Conservation (phyloP, 2,888 invertebrate species). For the Xestia sexstrigata region DNA sequence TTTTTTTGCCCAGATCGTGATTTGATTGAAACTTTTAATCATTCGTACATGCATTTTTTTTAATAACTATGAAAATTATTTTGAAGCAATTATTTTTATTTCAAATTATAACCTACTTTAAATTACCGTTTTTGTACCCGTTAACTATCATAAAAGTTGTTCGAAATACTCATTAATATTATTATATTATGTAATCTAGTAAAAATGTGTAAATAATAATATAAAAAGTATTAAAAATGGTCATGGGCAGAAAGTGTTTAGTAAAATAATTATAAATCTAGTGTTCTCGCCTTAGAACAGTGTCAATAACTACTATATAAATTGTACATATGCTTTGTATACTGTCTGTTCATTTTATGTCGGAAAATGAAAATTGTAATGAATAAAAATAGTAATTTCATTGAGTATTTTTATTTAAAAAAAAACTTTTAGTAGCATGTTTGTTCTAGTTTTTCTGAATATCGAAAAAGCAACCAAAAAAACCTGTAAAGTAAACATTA, state of each 20-base stretch:
- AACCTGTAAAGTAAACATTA: neutral
- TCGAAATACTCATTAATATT: conserved; percentile 18
- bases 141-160: neutral
- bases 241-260: conserved; percentile 51
- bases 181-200: conserved; percentile 1
- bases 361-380: conserved; percentile 69
- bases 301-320: conserved; percentile 78
- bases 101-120: neutral
- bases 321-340: conserved; percentile 80
- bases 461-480: neutral
- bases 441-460: neutral
- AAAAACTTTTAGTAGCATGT: neutral
- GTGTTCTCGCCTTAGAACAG: conserved; percentile 77
- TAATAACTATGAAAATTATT: neutral
- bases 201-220: conserved; percentile 52
- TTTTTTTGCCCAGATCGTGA: conserved; percentile 11
- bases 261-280: conserved; percentile 55
- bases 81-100: no score
- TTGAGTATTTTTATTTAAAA: conserved; percentile 40
- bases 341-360: conserved; percentile 75
- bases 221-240: conserved; percentile 28
- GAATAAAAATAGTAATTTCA: conserved; percentile 74
- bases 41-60: neutral
- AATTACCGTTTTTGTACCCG: neutral
- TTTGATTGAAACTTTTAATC: neutral